Evolutionary conservation across 2,797 vertebrate species (phyloP).

Genomic region (Taenioides sp.): DNA sequence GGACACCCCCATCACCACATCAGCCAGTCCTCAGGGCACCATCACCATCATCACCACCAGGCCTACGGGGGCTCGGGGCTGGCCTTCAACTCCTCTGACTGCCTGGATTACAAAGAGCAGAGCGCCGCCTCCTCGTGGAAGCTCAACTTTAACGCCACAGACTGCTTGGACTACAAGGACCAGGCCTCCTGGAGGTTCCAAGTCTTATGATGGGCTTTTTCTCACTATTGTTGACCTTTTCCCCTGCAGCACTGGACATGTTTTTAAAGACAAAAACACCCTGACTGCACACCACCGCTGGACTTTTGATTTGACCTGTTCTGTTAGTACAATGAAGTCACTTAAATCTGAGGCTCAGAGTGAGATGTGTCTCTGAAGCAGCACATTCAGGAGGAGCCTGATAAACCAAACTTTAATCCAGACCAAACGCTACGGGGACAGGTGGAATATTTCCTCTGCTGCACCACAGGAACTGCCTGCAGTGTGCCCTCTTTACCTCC

Average conservation of each 20-base stretch:
- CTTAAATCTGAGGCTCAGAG: constrained; percentile 18
- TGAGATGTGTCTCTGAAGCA: constrained; percentile 11
- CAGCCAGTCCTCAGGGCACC: constrained; percentile 91
- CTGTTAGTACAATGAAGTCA: constrained; percentile 28
- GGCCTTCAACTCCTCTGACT: constrained; percentile 96
- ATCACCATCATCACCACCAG: constrained; percentile 90
- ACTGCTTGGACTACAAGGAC: constrained; percentile 99
- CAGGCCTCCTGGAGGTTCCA: constrained; percentile 99
- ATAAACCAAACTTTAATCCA: constrained; percentile 40
- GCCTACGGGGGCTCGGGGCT: constrained; percentile 86
- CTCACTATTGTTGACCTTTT: constrained; percentile 41
- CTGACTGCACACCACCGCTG: constrained; percentile 52
- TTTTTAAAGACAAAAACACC: constrained; percentile 70
- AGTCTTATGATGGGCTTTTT: constrained; percentile 86
- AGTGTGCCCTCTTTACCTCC: constrained; percentile 62
- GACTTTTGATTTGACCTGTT: constrained; percentile 39
- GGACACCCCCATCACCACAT: constrained; percentile 91
- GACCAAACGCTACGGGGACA: constrained; percentile 66
- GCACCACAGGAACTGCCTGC: constrained; percentile 62
- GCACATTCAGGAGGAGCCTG: constrained; percentile 51
- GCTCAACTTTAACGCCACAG: constrained; percentile 98
- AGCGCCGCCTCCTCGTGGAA: constrained; percentile 91
- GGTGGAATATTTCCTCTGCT: constrained; percentile 68
- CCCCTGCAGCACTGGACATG: constrained; percentile 67
- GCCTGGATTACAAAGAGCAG: constrained; percentile 99